Evolutionary conservation across 2,888 invertebrate species (phyloP).

Genomic region (Chaitophorus viminalis): DNA sequence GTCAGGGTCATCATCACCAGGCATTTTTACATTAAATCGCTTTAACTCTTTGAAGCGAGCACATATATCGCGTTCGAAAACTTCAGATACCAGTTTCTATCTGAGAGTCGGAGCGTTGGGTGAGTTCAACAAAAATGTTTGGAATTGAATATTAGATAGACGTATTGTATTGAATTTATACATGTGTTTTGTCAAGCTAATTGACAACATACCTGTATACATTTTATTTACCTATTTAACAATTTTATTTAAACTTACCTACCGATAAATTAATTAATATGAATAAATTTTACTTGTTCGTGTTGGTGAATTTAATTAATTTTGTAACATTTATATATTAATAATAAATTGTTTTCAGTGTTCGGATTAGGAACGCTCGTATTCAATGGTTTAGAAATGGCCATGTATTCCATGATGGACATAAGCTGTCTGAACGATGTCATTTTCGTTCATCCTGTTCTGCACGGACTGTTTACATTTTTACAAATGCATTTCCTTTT

Average conservation of each 20-base stretch:
- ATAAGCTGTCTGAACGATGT: slow-evolving; percentile 69
- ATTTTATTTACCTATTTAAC: too few species aligned
- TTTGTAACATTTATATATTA: background rate
- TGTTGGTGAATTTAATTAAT: background rate
- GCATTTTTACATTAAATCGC: slow-evolving; percentile 68
- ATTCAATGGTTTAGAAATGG: slow-evolving; percentile 71
- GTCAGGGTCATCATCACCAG: slow-evolving; percentile 68
- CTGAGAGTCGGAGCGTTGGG: slow-evolving; percentile 70
- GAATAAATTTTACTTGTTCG: background rate
- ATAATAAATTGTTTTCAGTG: slow-evolving; percentile 66
- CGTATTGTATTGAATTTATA: background rate
- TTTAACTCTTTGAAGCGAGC: slow-evolving; percentile 71
- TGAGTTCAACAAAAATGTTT: slow-evolving; percentile 65
- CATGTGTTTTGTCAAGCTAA: background rate
- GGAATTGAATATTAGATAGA: background rate
- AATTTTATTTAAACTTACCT: too few species aligned
- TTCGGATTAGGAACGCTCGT: slow-evolving; percentile 71
- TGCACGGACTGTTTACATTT: slow-evolving; percentile 72
- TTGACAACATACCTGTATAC: too few species aligned
- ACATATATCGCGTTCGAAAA: slow-evolving; percentile 70
- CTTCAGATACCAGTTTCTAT: slow-evolving; percentile 71
- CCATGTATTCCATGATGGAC: slow-evolving; percentile 71
- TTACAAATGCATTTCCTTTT: slow-evolving; percentile 73
- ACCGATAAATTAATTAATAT: too few species aligned
- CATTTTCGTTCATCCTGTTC: slow-evolving; percentile 71